Base-by-base conservation (phyloP, 2,113 vertebrate species). In the Peromyscus maniculatus region DNA sequence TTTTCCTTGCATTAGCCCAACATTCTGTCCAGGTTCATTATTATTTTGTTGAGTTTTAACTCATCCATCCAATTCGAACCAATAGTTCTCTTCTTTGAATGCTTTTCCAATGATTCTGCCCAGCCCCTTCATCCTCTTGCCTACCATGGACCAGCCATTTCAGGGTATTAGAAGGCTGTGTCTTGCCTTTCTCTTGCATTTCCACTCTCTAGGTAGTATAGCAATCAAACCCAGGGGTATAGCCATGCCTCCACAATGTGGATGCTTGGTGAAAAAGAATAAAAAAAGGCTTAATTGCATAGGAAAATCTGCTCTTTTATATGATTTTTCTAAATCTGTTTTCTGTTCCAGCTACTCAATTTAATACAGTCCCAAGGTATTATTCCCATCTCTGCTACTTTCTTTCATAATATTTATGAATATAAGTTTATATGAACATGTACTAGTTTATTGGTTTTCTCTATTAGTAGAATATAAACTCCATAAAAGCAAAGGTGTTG, bases 401-500 rank as follows among this genome's bases (percentile, higher is more conserved):
- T 59, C 33, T 80, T 96, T 95, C 72, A 87, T 78, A 94, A 39
- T 93, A 92, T 94, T 80, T 92, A 92, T 86, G 33, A 97, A 94
- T 82, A 31, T 64, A 91, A 95, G 82, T 57, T 82, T 95, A 91
- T 92, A 69, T 92, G 57, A 95, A 92, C 43, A 89, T 83, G 43
- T 74, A 43, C 46, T 95, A 92, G 16, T 75, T 94, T 97, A 92
- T 57, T 94, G 75, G 28, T 69, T 95, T 96, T 92, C 43, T 91
- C 66, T 90, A 57, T 71, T 77, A 87, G 67, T 75, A 93, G 80
- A 89, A 80, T 94, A 74, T 49, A 77, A 88, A 84, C 49, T 62
- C 36, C 15, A 33, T 77, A 92, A 95, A 95, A 66, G 10, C 71
- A 80, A 74, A 82, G 13, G 83, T 43, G 69, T 57, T n/a, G 71